Evolutionary conservation across 2,888 invertebrate species (phyloP).

Genomic region (Oasisia sp.): DNA sequence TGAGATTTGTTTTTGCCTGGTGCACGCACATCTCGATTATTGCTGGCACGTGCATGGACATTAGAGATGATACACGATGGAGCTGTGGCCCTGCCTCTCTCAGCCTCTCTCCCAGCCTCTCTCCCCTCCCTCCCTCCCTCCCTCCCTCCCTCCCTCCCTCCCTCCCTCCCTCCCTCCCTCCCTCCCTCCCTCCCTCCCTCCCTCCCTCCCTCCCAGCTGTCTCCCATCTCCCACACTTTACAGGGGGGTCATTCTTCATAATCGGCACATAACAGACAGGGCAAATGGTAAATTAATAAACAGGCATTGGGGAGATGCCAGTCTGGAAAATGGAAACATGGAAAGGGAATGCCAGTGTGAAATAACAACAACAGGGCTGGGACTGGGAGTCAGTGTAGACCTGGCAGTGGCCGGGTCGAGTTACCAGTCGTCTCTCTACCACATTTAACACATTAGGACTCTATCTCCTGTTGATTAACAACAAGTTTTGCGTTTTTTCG

Average conservation of each 20-base stretch:
- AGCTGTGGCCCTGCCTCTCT: neutral
- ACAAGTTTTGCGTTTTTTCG: neutral
- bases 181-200: too few species aligned
- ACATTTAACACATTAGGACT: constrained; percentile 6
- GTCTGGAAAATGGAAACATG: neutral
- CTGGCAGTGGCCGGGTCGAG: neutral
- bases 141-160: too few species aligned
- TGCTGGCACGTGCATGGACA: constrained; percentile 4
- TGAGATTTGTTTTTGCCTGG: constrained; percentile 11
- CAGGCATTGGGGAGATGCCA: constrained; percentile 17
- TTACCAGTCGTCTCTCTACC: neutral
- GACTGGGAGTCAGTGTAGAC: neutral
- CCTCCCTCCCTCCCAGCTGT: neutral
- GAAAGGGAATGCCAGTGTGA: neutral
- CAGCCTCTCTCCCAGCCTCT: too few species aligned
- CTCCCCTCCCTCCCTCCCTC: too few species aligned
- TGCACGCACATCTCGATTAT: neutral
- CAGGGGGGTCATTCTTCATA: constrained; percentile 17
- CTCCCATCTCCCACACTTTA: neutral
- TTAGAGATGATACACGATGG: constrained; percentile 6
- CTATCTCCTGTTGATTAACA: neutral
- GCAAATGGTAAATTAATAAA: constrained; percentile 12
- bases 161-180: too few species aligned
- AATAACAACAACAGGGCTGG: neutral
- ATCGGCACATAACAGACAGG: constrained; percentile 12